phyloP scores from a whole-genome alignment of 2,797 vertebrate species.

The Cottoperca gobio region DNA sequence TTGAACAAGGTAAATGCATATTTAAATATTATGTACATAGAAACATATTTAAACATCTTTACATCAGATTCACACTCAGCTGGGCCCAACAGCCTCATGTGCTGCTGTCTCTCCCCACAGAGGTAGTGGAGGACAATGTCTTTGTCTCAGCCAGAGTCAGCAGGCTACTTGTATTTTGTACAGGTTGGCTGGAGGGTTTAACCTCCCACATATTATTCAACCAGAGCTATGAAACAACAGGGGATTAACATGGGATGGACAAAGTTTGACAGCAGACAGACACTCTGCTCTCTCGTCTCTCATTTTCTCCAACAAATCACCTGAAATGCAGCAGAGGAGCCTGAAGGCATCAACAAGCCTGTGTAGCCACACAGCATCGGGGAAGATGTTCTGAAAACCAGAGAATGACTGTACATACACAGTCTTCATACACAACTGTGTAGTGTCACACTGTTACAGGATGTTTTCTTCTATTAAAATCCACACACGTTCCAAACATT shows the following conservation, averaged over 20 bases:
- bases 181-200: constrained; percentile 11
- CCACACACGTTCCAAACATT: not conserved
- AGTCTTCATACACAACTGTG: constrained; percentile 4
- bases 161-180: constrained; percentile 5
- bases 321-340: constrained; percentile 14
- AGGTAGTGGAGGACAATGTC: not conserved
- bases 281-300: constrained; percentile 1
- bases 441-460: not conserved
- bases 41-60: constrained; percentile 17
- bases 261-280: constrained; percentile 11
- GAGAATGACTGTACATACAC: not conserved
- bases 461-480: not conserved
- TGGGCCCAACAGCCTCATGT: too few species aligned
- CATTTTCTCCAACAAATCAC: constrained; percentile 18
- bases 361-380: constrained; percentile 10
- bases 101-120: not conserved
- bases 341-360: constrained; percentile 5
- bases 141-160: constrained; percentile 17
- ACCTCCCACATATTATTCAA: constrained; percentile 2
- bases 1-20: too few species aligned
- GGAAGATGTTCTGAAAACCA: constrained; percentile 4
- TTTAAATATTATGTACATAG: too few species aligned
- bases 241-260: not conserved
- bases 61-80: not conserved
- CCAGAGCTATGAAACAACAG: not conserved